Evolutionary conservation across 2,888 invertebrate species (phyloP), one percentile per base, ranked within the genome.

Genomic region (Conops quadrifasciatus): DNA sequence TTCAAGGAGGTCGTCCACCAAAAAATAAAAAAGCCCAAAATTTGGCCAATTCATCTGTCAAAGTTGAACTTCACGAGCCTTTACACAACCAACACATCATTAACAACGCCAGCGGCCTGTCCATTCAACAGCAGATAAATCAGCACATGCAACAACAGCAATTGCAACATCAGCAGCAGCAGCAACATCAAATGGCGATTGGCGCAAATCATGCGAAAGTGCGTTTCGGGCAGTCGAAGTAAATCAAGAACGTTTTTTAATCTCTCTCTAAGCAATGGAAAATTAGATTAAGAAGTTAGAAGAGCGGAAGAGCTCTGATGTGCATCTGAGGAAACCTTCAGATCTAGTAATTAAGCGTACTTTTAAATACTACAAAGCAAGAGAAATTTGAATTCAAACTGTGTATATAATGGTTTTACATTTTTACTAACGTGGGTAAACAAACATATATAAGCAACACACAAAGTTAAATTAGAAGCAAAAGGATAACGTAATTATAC

Each of bases 181-280:
- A 77, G 19, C 74, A 71, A n/a, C 81, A 78, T 19, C 81, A 79
- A 21, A 75, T 78, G 64, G 75, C 77, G 64, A 77, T 79, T 74
- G 68, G 74, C 67, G 83, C 80, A 19, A 81, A 81, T 76, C 80
- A 84, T 76, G 81, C 83, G 71, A 84, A 84, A 78, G 82, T 82
- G 76, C 85, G 84, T 75, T 84, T 83, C 71, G 83, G 84, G 80
- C 84, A 83, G 77, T 82, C 80, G 72, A 83, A 84, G 78, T 84
- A 82, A 62, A 60, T 36, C 2, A 43, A 43, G 30, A 36, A 36
- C 4, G 9, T 9, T 36, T 36, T 36, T 59, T 43, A 56, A 47
- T 47, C 24, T 58, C 58, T 26, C 67, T 58, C 21, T 70, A 69
- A 73, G 71, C 69, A 72, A 74, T 71, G 67, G 51, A 72, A 71